Base-by-base conservation (phyloP, 1,140 invertebrate species). In the Neomicropteryx cornuta region DNA sequence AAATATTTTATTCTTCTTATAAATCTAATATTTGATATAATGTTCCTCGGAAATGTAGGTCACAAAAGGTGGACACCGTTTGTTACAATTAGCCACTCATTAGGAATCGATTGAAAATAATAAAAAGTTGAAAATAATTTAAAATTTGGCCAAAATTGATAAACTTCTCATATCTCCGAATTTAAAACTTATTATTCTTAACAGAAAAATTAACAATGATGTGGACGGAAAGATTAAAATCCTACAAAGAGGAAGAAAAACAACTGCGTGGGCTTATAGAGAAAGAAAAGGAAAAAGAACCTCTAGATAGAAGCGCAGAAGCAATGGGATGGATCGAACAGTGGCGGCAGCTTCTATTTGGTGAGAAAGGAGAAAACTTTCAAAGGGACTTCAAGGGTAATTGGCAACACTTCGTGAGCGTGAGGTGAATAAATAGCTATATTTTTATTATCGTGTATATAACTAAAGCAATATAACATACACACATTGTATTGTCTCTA, bases 201-300 rank as follows among this genome's bases (percentile, higher is more conserved):
- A 14, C 47, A 72, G 68, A 66, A 20, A 60, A 58, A 41, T 39
- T 73, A 18, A 66, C 60, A 44, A 43, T 53, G 3, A 44, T 68
- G 14, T 70, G 72, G 63, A 52, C 44, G 3, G 42, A 53, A 20
- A 70, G 70, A 40, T 47, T 71, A 6, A 41, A 59, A 0, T 46
- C 53, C 3, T 76, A 75, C 47, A 57, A 66, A 5, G 43, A 53
- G 30, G 73, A 75, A 51, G 71, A 75, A 51, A 50, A 46, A 18
- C 60, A 63, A 8, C 49, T 75, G 0, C 53, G 66, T 35, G 58
- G 57, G 47, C 18, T 49, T 39, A 0, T 38, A 46, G 18, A 23
- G 44, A 18, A 8, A 23, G 20, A 21, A 35, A 14, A 3, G 18
- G 39, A 23, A 24, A 31, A 16, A 14, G 3, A 44, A 43, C 5